Conservation (phyloP, 2,113 vertebrate species). For the Myodes glareolus region DNA sequence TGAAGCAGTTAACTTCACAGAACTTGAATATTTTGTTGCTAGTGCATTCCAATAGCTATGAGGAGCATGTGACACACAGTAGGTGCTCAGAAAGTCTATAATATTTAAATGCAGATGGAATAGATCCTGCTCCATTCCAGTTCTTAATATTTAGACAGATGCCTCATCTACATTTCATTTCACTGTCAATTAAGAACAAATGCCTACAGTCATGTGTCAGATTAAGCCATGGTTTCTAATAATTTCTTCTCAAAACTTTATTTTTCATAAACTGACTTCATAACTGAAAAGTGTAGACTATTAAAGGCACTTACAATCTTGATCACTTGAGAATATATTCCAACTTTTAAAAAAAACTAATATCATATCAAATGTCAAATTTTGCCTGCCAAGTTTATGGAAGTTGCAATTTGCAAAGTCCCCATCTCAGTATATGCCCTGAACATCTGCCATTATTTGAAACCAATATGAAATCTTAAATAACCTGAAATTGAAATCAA, state of each 20-base stretch:
- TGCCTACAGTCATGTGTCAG: not conserved
- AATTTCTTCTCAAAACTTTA: not conserved
- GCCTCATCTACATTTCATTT: not conserved
- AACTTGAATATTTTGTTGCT: not conserved
- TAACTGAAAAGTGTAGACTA: not conserved
- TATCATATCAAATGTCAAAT: slow-evolving; percentile 26
- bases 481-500: slow-evolving; percentile 12
- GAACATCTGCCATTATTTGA: not conserved
- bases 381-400: slow-evolving; percentile 3
- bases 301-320: not conserved
- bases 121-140: not conserved
- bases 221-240: slow-evolving; percentile 22
- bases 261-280: slow-evolving; percentile 41
- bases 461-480: slow-evolving; percentile 28
- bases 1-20: not conserved
- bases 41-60: not conserved
- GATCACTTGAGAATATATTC: not conserved
- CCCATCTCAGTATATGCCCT: not conserved
- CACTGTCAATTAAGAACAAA: slow-evolving; percentile 6
- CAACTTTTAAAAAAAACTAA: not conserved
- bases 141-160: not conserved
- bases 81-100: not conserved
- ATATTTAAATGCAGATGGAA: not conserved
- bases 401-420: not conserved
- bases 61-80: not conserved